Conservation (phyloP, 1,140 invertebrate species). For the Zaprionus vittiger region DNA sequence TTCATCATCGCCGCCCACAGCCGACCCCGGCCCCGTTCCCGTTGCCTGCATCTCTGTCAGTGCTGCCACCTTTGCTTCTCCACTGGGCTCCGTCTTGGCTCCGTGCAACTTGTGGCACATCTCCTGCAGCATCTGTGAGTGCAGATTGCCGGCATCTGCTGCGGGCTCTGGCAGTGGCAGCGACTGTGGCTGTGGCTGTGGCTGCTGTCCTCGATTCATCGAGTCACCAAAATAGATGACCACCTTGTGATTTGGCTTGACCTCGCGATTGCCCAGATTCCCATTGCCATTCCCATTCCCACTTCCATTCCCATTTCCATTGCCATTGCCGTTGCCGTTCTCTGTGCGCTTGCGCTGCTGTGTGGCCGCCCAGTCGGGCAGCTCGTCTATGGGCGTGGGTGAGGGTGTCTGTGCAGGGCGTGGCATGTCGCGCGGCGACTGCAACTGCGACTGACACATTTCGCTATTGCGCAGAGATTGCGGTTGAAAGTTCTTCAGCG, state of each 20-base stretch:
- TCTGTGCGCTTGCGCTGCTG: constrained; percentile 17
- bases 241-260: constrained; percentile 86
- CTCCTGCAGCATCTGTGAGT: constrained; percentile 69
- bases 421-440: constrained; percentile 50
- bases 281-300: constrained; percentile 28
- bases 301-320: background rate
- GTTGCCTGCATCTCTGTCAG: background rate
- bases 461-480: constrained; percentile 80
- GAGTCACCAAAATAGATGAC: constrained; percentile 90
- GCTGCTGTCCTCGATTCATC: constrained; percentile 84
- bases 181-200: constrained; percentile 48
- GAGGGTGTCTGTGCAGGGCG: constrained; percentile 69
- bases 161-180: constrained; percentile 34
- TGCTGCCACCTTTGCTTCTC: background rate
- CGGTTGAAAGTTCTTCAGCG: constrained; percentile 78
- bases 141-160: constrained; percentile 56
- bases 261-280: constrained; percentile 44
- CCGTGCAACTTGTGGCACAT: constrained; percentile 70
- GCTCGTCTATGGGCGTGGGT: constrained; percentile 74
- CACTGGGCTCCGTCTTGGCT: constrained; percentile 11
- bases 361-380: constrained; percentile 64
- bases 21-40: background rate
- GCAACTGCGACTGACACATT: constrained; percentile 66
- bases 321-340: constrained; percentile 17
- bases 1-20: constrained; percentile 84